These are phyloP conservation scores for Patiria pectinifera DNA, from an alignment of 53 echinoderm and acorn worm species.

Conservation along the genomic window DNA sequence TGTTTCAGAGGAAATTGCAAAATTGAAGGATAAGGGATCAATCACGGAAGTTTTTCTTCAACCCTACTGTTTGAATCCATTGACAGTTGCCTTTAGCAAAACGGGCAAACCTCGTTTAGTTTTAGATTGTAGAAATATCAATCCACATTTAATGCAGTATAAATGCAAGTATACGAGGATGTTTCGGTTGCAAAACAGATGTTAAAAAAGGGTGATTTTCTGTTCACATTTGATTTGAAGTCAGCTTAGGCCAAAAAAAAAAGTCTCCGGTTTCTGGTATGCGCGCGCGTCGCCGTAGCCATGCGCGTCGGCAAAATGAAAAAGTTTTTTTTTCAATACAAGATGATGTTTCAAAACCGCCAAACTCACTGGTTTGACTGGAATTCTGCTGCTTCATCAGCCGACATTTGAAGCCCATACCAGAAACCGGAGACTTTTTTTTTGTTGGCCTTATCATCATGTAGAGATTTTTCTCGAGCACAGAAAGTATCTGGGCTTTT, in stretches of 20 bases:
- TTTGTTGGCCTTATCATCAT: conserved; percentile 24
- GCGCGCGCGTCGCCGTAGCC: no score
- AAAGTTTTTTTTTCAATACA: no score
- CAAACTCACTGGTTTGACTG: no score
- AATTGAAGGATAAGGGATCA: neutral
- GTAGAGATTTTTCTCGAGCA: neutral
- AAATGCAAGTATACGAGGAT: conserved; percentile 10
- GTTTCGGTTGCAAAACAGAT: neutral
- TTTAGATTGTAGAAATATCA: conserved; percentile 15
- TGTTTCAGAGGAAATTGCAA: conserved; percentile 5
- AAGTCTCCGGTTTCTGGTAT: no score
- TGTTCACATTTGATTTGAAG: conserved; percentile 17
- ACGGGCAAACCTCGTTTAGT: neutral
- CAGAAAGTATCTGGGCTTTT: no score
- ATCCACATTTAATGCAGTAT: neutral
- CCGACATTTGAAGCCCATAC: no score
- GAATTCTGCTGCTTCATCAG: no score
- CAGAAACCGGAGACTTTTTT: no score
- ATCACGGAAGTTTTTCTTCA: neutral
- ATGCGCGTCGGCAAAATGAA: no score
- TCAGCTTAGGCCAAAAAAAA: no score
- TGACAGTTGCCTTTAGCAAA: neutral
- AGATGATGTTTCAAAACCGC: no score
- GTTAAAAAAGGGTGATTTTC: conserved; percentile 17
- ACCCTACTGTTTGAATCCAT: no score